A percentile compares a stretch with the other conserved stretches of the same genome.
Conservation (phyloP, 2,113 vertebrate genomes). For the Xenotilapia longispinis region DNA sequence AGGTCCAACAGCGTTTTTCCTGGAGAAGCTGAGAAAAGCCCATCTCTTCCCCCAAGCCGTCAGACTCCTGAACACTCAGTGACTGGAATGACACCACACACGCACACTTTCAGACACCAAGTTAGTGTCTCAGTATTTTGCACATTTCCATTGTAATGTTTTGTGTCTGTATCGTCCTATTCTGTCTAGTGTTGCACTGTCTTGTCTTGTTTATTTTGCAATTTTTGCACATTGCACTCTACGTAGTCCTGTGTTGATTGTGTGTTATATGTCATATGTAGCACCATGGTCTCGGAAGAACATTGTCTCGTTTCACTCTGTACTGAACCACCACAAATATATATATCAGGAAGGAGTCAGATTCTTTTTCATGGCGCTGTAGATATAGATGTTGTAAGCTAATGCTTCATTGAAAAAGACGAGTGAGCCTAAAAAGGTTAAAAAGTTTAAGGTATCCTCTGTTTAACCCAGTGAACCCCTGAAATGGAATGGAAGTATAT, state of each 20-base stretch:
- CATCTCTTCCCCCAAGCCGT: background rate
- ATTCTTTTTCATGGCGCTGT: background rate
- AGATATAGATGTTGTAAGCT: background rate
- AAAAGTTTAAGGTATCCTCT: background rate
- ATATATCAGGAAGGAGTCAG: background rate
- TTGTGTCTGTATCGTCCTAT: background rate
- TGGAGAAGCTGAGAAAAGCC: background rate
- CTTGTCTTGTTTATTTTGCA: background rate
- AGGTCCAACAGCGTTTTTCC: background rate
- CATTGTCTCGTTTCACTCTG: background rate
- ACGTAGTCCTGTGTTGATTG: background rate
- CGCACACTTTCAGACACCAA: background rate
- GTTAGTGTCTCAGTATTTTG: background rate
- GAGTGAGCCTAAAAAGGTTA: background rate
- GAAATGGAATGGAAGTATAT: background rate
- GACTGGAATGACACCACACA: background rate
- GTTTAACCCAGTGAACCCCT: background rate
- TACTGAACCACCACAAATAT: background rate
- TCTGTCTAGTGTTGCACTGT: background rate
- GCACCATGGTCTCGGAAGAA: background rate
- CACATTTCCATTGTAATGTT: background rate
- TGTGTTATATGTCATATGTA: background rate
- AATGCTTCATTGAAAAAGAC: background rate
- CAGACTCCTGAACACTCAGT: background rate
- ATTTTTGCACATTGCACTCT: background rate